Evolutionary conservation across 1,140 invertebrate species (phyloP).

Genomic region (silkworm (Bombyx mori)): ASM3026992v2 NC_085107.1:12020001-12020500

Average conservation of each 20-base stretch:
- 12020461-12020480: constrained; percentile 72
- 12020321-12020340: constrained; percentile 46
- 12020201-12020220: constrained; percentile 41
- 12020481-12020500: constrained; percentile 85
- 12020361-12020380: constrained; percentile 38
- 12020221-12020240: constrained; percentile 36
- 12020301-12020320: constrained; percentile 40
- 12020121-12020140: constrained; percentile 39
- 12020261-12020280: constrained; percentile 33
- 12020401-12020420: constrained; percentile 89
- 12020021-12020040: too few species aligned
- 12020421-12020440: constrained; percentile 83
- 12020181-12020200: constrained; percentile 35
- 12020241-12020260: constrained; percentile 44
- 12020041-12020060: constrained; percentile 3
- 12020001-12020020: too few species aligned
- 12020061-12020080: constrained; percentile 7
- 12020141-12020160: constrained; percentile 44
- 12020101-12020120: constrained; percentile 40
- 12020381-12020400: constrained; percentile 75
- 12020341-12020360: constrained; percentile 46
- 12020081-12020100: constrained; percentile 26
- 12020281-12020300: constrained; percentile 29
- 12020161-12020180: constrained; percentile 46
- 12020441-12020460: constrained; percentile 80